Conservation (phyloP, 1,140 invertebrate species). For the Protaetia brevitarsis region DNA sequence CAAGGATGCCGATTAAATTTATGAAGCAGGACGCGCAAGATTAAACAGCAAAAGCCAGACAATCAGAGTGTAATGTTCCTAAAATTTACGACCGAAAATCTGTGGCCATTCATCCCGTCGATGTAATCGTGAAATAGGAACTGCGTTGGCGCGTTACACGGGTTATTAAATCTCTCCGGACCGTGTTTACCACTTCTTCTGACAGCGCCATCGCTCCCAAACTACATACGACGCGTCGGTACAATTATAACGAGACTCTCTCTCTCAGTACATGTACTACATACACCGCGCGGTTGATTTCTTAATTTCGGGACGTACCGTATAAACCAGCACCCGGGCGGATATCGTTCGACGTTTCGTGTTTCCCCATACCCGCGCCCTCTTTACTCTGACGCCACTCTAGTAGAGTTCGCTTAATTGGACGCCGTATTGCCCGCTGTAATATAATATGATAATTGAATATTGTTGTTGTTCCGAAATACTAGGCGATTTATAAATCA, state of each 20-base stretch:
- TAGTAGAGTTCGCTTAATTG: not conserved
- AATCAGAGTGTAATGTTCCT: too few relatives aligned
- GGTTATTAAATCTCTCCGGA: not conserved
- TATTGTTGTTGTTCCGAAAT: constrained; percentile 13
- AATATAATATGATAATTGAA: constrained; percentile 16
- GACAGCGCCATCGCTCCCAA: too few relatives aligned
- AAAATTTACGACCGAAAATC: too few relatives aligned
- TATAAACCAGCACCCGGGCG: not conserved
- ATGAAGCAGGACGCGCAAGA: too few relatives aligned
- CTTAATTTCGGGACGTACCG: not conserved
- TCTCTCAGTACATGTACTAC: too few relatives aligned
- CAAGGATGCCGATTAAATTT: too few relatives aligned
- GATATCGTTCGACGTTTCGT: not conserved
- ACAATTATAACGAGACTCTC: not conserved
- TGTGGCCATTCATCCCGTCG: not conserved
- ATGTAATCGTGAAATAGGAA: not conserved
- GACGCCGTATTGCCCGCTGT: not conserved
- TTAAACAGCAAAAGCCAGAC: too few relatives aligned
- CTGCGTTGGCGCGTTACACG: not conserved
- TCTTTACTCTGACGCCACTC: not conserved
- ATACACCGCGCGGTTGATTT: not conserved
- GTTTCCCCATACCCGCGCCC: not conserved
- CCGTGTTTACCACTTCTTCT: not conserved
- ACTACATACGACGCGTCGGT: not conserved
- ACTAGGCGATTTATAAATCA: constrained; percentile 10